Conservation (phyloP, 2,113 vertebrate genomes). For the Aptenodytes patagonicus region DNA sequence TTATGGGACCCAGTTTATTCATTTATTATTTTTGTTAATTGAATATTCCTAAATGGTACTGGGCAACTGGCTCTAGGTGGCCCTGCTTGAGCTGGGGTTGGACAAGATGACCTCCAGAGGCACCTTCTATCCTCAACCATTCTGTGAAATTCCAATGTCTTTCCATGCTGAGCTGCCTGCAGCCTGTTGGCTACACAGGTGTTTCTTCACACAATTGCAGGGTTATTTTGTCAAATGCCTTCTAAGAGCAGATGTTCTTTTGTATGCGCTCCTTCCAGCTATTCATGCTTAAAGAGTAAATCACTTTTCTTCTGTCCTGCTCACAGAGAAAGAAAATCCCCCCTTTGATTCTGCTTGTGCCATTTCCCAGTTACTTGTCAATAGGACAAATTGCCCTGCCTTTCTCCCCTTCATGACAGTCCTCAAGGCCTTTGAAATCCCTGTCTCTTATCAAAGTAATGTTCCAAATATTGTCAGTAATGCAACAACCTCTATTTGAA, state of each 20-base stretch:
- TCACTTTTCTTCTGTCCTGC: neutral
- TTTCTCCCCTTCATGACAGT: neutral
- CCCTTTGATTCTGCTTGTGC: neutral
- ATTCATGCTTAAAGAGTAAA: neutral
- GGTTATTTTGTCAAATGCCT: slow-evolving; percentile 16
- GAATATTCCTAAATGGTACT: neutral
- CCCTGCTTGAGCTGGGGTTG: neutral
- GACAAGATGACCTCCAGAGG: neutral
- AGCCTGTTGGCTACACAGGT: neutral
- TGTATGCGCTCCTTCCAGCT: neutral
- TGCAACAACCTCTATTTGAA: neutral
- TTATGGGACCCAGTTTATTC: neutral
- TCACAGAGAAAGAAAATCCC: neutral
- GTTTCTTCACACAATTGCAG: neutral
- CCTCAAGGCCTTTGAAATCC: neutral
- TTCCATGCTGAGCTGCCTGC: neutral
- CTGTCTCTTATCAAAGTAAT: neutral
- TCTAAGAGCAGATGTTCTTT: neutral
- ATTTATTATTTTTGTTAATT: neutral
- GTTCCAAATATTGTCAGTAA: neutral
- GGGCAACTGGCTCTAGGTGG: neutral
- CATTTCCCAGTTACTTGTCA: neutral
- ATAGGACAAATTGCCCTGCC: too few relatives aligned
- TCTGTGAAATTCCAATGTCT: neutral
- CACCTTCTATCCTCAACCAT: neutral